Evolutionary conservation across 2,888 invertebrate species (phyloP).

Genomic region (Norana najaformis): DNA sequence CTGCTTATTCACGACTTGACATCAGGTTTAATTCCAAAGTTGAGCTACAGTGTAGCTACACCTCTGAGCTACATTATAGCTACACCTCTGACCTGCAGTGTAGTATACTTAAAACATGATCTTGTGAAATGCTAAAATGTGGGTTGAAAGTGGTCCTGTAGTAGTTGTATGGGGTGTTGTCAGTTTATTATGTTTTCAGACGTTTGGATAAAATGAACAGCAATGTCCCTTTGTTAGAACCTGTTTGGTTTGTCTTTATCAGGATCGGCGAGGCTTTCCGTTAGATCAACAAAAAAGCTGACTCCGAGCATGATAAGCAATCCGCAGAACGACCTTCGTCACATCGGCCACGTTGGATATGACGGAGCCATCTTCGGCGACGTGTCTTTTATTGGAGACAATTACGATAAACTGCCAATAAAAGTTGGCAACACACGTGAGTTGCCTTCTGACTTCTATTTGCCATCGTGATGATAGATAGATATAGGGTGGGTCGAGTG

Average conservation of each 20-base stretch:
- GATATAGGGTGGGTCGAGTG: no score
- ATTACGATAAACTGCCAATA: slow-evolving; percentile 71
- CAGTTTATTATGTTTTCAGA: background rate
- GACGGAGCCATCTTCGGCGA: slow-evolving; percentile 98
- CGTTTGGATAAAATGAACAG: background rate
- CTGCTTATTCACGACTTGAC: no score
- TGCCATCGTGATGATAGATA: background rate
- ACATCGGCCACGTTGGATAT: slow-evolving; percentile 91
- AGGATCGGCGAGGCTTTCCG: slow-evolving; percentile 45
- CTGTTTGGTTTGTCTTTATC: background rate
- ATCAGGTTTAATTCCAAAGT: no score
- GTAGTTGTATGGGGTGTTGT: background rate
- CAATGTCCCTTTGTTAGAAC: background rate
- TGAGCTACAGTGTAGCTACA: background rate
- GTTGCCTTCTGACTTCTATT: background rate
- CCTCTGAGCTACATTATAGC: no score
- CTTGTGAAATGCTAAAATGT: background rate
- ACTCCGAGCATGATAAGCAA: slow-evolving; percentile 80
- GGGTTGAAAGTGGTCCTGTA: background rate
- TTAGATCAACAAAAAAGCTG: slow-evolving; percentile 37
- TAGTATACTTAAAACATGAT: background rate
- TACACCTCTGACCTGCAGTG: background rate
- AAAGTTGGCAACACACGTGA: slow-evolving; percentile 67
- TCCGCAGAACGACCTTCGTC: slow-evolving; percentile 94
- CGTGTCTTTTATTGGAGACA: slow-evolving; percentile 71